Conservation (phyloP, 2,888 invertebrate genomes). For the Orthosia incerta region DNA sequence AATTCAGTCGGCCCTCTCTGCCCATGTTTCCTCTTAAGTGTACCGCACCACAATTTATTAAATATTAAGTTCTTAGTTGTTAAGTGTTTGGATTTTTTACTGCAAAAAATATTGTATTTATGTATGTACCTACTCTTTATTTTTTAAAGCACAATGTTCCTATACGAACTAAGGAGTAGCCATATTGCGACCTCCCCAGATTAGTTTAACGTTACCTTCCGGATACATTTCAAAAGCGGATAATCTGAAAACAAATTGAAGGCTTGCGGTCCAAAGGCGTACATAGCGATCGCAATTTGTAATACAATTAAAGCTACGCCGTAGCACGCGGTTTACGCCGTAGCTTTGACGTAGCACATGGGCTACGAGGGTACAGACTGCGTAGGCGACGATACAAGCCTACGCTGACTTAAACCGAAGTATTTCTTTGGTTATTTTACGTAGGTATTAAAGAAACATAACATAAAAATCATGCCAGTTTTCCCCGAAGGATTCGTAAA, state of each 20-base stretch:
- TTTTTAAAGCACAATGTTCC: too few species aligned
- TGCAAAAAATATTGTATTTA: too few species aligned
- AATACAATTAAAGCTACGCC: conserved; percentile 26
- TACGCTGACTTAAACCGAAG: not conserved
- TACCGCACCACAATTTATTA: too few species aligned
- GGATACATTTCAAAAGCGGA: conserved; percentile 16
- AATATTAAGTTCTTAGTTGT: too few species aligned
- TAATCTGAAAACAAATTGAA: conserved; percentile 21
- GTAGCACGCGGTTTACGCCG: conserved; percentile 2
- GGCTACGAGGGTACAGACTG: conserved; percentile 8
- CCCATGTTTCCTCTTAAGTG: too few species aligned
- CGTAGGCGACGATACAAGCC: conserved; percentile 13
- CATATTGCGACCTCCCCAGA: not conserved
- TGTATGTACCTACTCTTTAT: too few species aligned
- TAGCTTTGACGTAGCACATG: conserved; percentile 28
- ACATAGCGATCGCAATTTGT: conserved; percentile 18
- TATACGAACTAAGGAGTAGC: not conserved
- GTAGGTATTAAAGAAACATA: not conserved
- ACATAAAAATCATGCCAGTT: not conserved
- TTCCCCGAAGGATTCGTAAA: not conserved
- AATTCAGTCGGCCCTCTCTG: too few species aligned
- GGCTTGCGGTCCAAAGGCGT: not conserved
- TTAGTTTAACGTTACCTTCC: not conserved
- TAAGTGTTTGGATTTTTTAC: too few species aligned
- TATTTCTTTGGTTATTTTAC: not conserved